These are phyloP conservation scores for Pteropus rufus DNA, from an alignment of 2,797 vertebrate genomes.

Conservation along the genomic window DNA sequence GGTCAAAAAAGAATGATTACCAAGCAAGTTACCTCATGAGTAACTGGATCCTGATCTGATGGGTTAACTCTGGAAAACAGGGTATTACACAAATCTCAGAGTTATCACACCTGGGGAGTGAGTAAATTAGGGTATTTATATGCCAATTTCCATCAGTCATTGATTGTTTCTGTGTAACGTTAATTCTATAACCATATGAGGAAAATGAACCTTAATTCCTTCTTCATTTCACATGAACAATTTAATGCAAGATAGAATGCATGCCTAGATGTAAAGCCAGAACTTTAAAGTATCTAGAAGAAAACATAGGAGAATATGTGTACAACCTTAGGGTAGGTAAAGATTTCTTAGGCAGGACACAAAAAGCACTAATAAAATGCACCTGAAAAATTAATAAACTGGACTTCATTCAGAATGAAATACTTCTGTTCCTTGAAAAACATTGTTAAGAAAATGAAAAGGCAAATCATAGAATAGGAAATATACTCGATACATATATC, in stretches of 20 bases:
- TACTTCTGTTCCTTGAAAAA: neutral
- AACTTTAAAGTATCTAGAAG: neutral
- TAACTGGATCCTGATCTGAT: neutral
- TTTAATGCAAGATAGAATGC: neutral
- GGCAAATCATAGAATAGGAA: neutral
- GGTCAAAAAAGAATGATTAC: neutral
- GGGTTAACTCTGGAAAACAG: neutral
- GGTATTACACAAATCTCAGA: neutral
- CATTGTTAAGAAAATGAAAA: slow-evolving; percentile 24
- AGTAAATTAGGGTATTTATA: neutral
- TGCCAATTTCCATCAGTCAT: neutral
- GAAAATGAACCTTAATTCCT: neutral
- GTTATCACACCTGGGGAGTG: neutral
- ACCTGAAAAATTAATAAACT: neutral
- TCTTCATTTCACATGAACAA: neutral
- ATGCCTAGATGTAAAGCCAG: neutral
- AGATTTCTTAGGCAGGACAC: neutral
- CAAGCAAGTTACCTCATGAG: neutral
- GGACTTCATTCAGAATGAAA: slow-evolving; percentile 4
- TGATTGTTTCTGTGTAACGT: neutral
- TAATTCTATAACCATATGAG: neutral
- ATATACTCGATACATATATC: neutral
- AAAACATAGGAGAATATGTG: neutral
- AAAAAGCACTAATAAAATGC: neutral
- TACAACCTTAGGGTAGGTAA: neutral